Percentiles rank a stretch among this genome's conserved stretches.
These are phyloP conservation scores for Neoscelio sp. DNA, from an alignment of 2,888 invertebrate species.

Conservation along the genomic window DNA sequence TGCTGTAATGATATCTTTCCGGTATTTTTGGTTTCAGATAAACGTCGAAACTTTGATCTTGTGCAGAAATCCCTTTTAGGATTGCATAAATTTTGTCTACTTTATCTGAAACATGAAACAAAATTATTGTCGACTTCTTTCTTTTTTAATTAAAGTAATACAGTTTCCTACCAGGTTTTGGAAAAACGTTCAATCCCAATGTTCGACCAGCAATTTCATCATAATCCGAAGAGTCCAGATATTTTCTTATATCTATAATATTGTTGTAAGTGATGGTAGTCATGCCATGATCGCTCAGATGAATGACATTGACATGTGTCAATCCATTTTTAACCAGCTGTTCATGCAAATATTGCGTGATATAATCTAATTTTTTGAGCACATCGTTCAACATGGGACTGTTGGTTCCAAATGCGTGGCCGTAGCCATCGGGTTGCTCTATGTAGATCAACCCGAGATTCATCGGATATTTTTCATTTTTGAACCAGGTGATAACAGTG, in stretches of 20 bases:
- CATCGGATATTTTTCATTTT: constrained; percentile 85
- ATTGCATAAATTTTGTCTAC: constrained; percentile 83
- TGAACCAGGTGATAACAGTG: constrained; percentile 85
- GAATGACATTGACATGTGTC: constrained; percentile 86
- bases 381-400: constrained; percentile 81
- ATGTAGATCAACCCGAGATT: constrained; percentile 89
- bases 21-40: constrained; percentile 86
- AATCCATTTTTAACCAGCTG: constrained; percentile 84
- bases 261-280: constrained; percentile 83
- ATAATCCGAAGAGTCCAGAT: constrained; percentile 83
- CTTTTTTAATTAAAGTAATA: too few species aligned
- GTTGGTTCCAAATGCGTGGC: constrained; percentile 86
- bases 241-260: constrained; percentile 85
- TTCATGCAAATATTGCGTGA: constrained; percentile 85
- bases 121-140: too few species aligned
- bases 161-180: constrained; percentile 85
- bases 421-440: constrained; percentile 88
- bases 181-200: constrained; percentile 86
- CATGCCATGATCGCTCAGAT: constrained; percentile 91
- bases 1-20: constrained; percentile 86
- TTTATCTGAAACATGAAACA: constrained; percentile 80
- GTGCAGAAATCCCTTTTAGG: constrained; percentile 82
- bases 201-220: constrained; percentile 83
- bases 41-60: constrained; percentile 84
- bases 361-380: constrained; percentile 84